phyloP scores from a whole-genome alignment of 1,140 invertebrate genomes.

The Dendrolimus kikuchii region DNA sequence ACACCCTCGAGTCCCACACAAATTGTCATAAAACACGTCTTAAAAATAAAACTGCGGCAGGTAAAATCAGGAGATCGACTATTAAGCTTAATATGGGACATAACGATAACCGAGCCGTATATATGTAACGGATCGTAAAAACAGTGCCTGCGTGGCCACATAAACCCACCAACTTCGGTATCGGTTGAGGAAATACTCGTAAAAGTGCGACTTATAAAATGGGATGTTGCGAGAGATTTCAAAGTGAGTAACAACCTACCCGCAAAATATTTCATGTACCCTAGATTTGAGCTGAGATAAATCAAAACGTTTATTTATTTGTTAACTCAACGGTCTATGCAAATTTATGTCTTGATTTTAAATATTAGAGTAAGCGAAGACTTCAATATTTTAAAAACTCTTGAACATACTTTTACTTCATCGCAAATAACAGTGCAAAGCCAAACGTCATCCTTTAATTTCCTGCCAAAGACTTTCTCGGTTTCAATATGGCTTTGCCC shows the following conservation, averaged over 20 bases:
- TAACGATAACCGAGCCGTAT: conserved; percentile 40
- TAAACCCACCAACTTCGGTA: conserved; percentile 37
- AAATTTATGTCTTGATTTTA: no score
- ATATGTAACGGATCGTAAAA: conserved; percentile 36
- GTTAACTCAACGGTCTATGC: no score
- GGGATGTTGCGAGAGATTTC: neutral
- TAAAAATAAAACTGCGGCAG: neutral
- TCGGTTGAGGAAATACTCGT: conserved; percentile 40
- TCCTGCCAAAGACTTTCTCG: no score
- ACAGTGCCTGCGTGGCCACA: conserved; percentile 34
- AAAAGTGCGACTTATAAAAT: conserved; percentile 22
- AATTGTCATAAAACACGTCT: no score
- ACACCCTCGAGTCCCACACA: no score
- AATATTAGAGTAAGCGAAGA: no score
- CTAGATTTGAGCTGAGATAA: neutral
- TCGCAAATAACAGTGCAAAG: no score
- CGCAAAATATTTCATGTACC: neutral
- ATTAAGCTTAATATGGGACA: conserved; percentile 40
- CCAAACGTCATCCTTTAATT: no score
- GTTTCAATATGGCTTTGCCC: no score
- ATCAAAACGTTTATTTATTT: neutral
- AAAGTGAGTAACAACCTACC: conserved; percentile 3
- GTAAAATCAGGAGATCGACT: conserved; percentile 28
- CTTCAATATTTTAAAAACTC: no score
- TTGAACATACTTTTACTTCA: no score